These are phyloP conservation scores for Phalloptychus januarius DNA, from an alignment of 2,797 vertebrate species.

Conservation along the genomic window DNA sequence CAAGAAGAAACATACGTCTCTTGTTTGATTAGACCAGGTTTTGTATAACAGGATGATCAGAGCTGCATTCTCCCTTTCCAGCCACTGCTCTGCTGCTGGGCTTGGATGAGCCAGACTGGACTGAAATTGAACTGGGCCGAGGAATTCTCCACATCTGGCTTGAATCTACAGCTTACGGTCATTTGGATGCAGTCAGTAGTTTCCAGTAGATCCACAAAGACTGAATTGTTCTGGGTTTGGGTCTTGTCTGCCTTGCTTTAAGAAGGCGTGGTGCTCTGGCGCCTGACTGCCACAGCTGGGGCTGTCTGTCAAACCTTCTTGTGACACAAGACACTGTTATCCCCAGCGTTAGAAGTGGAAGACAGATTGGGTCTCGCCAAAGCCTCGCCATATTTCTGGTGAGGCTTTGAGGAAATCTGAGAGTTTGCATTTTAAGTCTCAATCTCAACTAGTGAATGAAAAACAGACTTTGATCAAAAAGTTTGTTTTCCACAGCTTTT, in stretches of 20 bases:
- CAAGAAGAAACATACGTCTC: conserved; percentile 22
- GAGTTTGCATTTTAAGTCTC: conserved; percentile 41
- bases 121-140: conserved; percentile 79
- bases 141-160: conserved; percentile 89
- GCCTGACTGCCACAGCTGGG: conserved; percentile 85
- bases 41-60: conserved; percentile 49
- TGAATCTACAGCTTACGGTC: conserved; percentile 86
- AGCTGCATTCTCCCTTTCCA: conserved; percentile 51
- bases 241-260: conserved; percentile 76
- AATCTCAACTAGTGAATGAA: conserved; percentile 45
- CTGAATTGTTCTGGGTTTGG: conserved; percentile 84
- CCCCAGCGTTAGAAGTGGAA: conserved; percentile 63
- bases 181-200: conserved; percentile 85
- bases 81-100: conserved; percentile 73
- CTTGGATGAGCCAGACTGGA: conserved; percentile 79
- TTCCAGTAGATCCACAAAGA: conserved; percentile 88
- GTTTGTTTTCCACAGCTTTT: conserved; percentile 56
- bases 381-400: conserved; percentile 60
- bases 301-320: conserved; percentile 79
- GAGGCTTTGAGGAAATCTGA: conserved; percentile 54
- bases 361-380: conserved; percentile 41
- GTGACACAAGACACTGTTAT: conserved; percentile 70
- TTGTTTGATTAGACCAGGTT: conserved; percentile 43
- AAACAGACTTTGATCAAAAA: conserved; percentile 39
- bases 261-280: conserved; percentile 80